phyloP scores from a whole-genome alignment of 2,888 invertebrate genomes.

The Cybosia mesomella region DNA sequence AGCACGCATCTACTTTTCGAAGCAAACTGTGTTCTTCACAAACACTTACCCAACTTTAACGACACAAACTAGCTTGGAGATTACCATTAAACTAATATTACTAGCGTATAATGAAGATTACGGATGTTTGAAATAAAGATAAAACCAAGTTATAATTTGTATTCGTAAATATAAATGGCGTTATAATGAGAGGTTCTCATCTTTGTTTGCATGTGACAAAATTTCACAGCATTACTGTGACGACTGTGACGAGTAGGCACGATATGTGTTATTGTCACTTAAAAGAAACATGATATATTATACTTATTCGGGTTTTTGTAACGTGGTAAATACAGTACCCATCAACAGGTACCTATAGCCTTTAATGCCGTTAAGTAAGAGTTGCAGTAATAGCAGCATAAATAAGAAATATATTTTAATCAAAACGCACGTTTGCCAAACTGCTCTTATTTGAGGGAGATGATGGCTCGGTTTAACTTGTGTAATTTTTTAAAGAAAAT shows the following conservation, averaged over 20 bases:
- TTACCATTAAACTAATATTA: too few relatives aligned
- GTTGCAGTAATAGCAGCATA: background rate
- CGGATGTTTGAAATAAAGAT: slow-evolving; percentile 10
- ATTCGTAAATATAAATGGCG: slow-evolving; percentile 11
- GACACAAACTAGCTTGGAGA: background rate
- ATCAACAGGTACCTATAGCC: too few relatives aligned
- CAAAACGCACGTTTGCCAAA: background rate
- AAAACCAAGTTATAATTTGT: slow-evolving; percentile 6
- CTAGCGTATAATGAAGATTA: too few relatives aligned
- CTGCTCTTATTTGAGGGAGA: background rate
- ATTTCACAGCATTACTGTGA: slow-evolving; percentile 10
- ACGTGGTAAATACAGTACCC: background rate
- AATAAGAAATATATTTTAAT: background rate
- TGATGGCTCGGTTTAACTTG: background rate
- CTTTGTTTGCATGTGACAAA: slow-evolving; percentile 20
- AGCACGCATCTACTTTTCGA: background rate
- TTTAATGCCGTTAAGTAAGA: background rate
- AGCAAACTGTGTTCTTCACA: background rate
- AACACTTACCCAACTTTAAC: background rate
- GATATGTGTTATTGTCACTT: slow-evolving; percentile 1
- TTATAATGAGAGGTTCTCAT: slow-evolving; percentile 22
- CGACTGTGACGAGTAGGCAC: background rate
- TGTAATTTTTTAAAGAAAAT: background rate
- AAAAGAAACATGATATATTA: background rate
- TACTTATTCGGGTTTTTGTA: background rate